Base-by-base conservation (phyloP, 2,113 vertebrate species). In the Percopsis transmontana region DNA sequence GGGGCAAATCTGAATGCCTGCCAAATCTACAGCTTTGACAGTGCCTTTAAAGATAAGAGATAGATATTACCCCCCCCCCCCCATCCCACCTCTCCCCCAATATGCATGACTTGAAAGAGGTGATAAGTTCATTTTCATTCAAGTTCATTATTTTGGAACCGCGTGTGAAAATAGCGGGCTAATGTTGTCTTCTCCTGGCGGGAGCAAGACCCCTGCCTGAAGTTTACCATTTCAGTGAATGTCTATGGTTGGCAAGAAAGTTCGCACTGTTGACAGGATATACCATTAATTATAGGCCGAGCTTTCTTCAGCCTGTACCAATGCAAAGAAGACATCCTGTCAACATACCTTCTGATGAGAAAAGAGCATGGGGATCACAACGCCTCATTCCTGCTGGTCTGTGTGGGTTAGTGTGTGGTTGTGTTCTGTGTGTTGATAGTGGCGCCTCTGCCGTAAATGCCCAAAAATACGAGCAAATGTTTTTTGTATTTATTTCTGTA, bases 231-330 rank as follows among this genome's bases (percentile, higher is more conserved):
- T 73, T 89, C 83, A 81, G 50, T 77, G 83, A 80, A 72, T 74
- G 74, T 79, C 79, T 68, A 70, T 81, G 69, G 68, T 68, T 74
- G 60, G 82, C 68, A 47, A 62, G 58, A 82, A 52, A 84, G 84
- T 89, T 91, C 83, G 81, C 14, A 38, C 72, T 57, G 87, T 67
- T 88, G 88, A 91, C 84, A 90, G 79, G 74, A 76, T 72, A 16
- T 67, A 62, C 78, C 77, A 83, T 87, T 86, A 87, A 87, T 89
- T 84, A 87, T 73, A 15, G 18, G 72, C 58, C 68, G 77, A 50
- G 59, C 44, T 66, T 4, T 33, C 27, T 84, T 80, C 76, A 76
- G 70, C 81, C 66, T 62, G 69, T 63, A 68, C 63, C 63, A 64
- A 67, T 52, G 85, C 73, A 79, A 74, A 79, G 73, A 85, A 64